Conservation (phyloP, 2,113 vertebrate species). For the Mugil cephalus region DNA sequence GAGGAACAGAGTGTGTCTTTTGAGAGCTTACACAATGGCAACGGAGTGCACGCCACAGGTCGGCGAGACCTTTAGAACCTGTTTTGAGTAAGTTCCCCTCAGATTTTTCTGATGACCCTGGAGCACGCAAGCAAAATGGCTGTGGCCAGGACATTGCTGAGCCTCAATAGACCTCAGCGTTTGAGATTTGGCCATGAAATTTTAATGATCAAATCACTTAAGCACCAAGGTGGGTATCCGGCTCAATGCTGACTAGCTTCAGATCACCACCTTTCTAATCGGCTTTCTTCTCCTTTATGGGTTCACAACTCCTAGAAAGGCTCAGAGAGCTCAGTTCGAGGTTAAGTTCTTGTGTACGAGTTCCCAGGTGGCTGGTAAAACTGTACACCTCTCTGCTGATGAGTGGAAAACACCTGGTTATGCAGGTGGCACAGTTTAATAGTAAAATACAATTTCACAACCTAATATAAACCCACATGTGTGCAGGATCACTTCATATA, state of each 20-base stretch:
- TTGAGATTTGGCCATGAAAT: conserved; percentile 60
- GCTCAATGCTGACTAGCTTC: conserved; percentile 12
- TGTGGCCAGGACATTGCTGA: conserved; percentile 19
- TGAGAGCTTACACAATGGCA: background rate
- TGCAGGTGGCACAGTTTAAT: background rate
- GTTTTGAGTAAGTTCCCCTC: conserved; percentile 12
- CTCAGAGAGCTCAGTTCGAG: conserved; percentile 24
- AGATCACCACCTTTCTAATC: conserved; percentile 31
- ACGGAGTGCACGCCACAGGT: background rate
- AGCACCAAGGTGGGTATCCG: conserved; percentile 36
- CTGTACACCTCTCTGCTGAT: background rate
- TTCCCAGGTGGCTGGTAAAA: background rate
- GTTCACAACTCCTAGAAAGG: conserved; percentile 18
- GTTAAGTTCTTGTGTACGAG: background rate
- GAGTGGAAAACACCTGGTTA: background rate
- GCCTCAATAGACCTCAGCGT: conserved; percentile 40
- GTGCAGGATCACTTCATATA: too few species aligned
- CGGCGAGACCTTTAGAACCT: background rate
- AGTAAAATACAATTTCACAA: background rate
- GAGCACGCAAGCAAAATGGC: conserved; percentile 1
- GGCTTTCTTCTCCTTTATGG: conserved; percentile 9
- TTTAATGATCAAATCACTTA: conserved; percentile 51
- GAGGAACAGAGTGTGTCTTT: background rate
- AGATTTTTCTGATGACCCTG: background rate
- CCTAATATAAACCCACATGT: background rate